Evolutionary conservation across 2,797 vertebrate genomes (phyloP), one percentile per base, ranked within the genome.

Genomic region (Peromyscus nudipes): DNA sequence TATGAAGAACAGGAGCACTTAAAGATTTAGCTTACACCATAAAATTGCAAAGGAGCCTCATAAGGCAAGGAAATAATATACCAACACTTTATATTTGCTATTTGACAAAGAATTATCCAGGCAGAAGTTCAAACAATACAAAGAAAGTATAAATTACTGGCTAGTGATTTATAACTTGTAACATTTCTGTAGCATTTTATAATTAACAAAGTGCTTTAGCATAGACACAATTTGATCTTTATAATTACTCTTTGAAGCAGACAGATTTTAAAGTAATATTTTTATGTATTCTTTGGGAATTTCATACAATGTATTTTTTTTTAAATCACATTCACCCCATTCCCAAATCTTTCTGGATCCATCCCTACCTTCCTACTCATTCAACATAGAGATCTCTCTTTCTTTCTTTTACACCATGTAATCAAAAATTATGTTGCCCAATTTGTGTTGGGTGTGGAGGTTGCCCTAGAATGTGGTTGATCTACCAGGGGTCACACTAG

Each of bases 1-100:
- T 92, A 96, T 62, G 91, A 96, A 69, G 40, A 95, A 95, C 87
- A 96, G 95, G 89, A 96, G n/a, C 85, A 96, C 92, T 97, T 98
- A 96, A 96, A 96, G 89, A 97, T 90, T 92, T 88, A 96, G 95
- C n/a, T 64, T 86, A 89, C 67, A 94, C 69, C 95, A 96, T 96
- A 97, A 98, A 96, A 86, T 87, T 97, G 71, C 86, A 90, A 92
- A 97, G 92, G 52, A 98, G 57, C 37, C 77, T 81, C 89, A 94
- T 91, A 97, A 95, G 81, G 43, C 73, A 94, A 95, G 52, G 46
- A 93, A 46, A 88, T 52, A 91, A 69, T 10, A 6, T 73, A 89
- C 65, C 14, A 83, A 71, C 84, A 94, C n/a, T 97, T 97, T 97
- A 97, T 64, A 93, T 89, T 94, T 88, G 65, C 73, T 92, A 71